Percentiles rank a stretch among this genome's conserved stretches.
Conservation (phyloP, 1,140 invertebrate genomes). For the Diachasma alloeum region DNA sequence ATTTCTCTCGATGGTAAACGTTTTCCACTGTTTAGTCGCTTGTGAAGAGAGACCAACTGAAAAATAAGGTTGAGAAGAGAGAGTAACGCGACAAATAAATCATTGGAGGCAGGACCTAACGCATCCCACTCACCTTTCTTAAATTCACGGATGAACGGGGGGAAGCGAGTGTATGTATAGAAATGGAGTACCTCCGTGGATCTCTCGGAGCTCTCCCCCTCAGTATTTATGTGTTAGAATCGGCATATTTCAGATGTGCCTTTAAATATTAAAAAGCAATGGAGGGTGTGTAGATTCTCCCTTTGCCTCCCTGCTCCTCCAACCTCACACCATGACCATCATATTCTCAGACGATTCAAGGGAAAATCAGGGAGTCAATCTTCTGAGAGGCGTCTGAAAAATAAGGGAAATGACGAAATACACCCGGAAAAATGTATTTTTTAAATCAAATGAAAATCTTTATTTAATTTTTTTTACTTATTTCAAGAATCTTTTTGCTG, state of each 20-base stretch:
- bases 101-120: constrained; percentile 38
- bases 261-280: constrained; percentile 56
- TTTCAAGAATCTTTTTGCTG: too few species aligned
- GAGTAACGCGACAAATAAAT: constrained; percentile 47
- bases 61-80: background rate
- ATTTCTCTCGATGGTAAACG: constrained; percentile 41
- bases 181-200: constrained; percentile 10
- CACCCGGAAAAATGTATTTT: too few species aligned
- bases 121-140: background rate
- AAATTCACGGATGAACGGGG: background rate
- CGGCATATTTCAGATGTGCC: constrained; percentile 61
- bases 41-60: background rate
- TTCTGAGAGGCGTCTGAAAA: background rate
- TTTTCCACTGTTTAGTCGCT: constrained; percentile 38
- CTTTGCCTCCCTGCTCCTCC: background rate
- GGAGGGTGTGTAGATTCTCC: constrained; percentile 36
- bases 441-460: background rate
- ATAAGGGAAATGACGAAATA: background rate
- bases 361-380: background rate
- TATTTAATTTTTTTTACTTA: too few species aligned
- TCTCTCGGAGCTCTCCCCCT: constrained; percentile 28
- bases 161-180: background rate
- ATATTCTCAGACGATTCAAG: constrained; percentile 1
- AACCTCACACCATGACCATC: background rate
- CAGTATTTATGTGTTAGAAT: constrained; percentile 59